phyloP scores from a whole-genome alignment of 2,888 invertebrate species.

The Lasioglossum malachurum region DNA sequence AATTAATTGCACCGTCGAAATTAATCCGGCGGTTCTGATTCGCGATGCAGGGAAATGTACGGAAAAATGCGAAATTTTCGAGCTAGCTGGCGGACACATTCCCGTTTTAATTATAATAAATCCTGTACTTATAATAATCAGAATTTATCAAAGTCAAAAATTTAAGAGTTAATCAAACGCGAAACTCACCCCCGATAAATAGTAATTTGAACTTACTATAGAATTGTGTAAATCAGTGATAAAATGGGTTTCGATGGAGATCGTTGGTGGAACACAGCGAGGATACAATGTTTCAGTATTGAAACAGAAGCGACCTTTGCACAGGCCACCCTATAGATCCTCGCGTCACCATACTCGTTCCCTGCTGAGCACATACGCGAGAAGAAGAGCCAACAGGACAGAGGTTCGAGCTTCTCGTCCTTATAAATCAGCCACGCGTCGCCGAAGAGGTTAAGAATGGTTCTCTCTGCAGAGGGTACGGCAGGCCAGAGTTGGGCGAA shows the following conservation, averaged over 20 bases:
- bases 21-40: conserved; percentile 37
- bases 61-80: background rate
- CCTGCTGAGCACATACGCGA: conserved; percentile 42
- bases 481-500: conserved; percentile 16
- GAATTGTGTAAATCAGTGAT: background rate
- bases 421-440: conserved; percentile 80
- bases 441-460: conserved; percentile 76
- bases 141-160: background rate
- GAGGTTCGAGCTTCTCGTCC: conserved; percentile 49
- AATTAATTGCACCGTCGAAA: conserved; percentile 66
- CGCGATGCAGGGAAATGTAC: background rate
- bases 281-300: background rate
- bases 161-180: background rate
- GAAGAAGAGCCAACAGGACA: conserved; percentile 10
- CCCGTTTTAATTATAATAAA: background rate
- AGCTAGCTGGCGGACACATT: too few relatives aligned
- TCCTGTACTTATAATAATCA: background rate
- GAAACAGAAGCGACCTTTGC: background rate
- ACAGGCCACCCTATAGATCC: conserved; percentile 30
- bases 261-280: too few relatives aligned
- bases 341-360: conserved; percentile 1
- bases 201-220: too few relatives aligned
- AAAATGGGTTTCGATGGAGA: background rate
- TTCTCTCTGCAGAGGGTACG: conserved; percentile 49
- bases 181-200: background rate